Percentiles rank a stretch among this genome's conserved stretches.
phyloP scores from a whole-genome alignment of 1,140 invertebrate species.

The Aphaenogaster ashmeadi region DNA sequence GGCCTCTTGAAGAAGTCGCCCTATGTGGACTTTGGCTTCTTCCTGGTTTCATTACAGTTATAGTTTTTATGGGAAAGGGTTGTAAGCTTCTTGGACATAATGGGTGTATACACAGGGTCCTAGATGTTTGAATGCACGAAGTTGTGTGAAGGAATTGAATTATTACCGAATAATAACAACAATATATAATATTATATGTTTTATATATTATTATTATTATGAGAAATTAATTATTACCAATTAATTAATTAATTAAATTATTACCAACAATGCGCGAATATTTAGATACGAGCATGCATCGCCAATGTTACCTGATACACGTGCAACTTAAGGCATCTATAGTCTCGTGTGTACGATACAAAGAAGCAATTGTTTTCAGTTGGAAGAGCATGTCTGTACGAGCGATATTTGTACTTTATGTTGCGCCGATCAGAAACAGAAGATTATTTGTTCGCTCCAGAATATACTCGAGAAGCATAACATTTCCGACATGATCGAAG shows the following conservation, averaged over 20 bases:
- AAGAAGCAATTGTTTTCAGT: slow-evolving; percentile 66
- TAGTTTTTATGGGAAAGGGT: not conserved
- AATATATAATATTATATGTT: not conserved
- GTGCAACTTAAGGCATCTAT: not conserved
- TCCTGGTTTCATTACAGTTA: not conserved
- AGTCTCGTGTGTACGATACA: not conserved
- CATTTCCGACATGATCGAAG: slow-evolving; percentile 34
- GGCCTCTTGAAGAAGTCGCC: no score
- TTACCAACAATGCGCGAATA: not conserved
- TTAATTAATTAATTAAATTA: not conserved
- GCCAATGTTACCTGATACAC: not conserved
- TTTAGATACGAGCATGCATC: not conserved
- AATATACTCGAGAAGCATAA: slow-evolving; percentile 78
- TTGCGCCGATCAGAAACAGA: slow-evolving; percentile 73
- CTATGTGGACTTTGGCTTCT: not conserved
- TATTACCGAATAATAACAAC: not conserved
- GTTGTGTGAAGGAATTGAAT: not conserved
- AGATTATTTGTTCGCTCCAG: slow-evolving; percentile 78
- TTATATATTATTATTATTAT: not conserved
- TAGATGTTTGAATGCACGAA: not conserved
- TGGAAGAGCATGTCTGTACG: slow-evolving; percentile 64
- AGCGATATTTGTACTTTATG: slow-evolving; percentile 69
- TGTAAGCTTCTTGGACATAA: not conserved
- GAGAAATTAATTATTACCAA: no score
- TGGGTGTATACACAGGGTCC: not conserved